Conservation (phyloP, 2,888 invertebrate genomes). For the Taenaris catops region DNA sequence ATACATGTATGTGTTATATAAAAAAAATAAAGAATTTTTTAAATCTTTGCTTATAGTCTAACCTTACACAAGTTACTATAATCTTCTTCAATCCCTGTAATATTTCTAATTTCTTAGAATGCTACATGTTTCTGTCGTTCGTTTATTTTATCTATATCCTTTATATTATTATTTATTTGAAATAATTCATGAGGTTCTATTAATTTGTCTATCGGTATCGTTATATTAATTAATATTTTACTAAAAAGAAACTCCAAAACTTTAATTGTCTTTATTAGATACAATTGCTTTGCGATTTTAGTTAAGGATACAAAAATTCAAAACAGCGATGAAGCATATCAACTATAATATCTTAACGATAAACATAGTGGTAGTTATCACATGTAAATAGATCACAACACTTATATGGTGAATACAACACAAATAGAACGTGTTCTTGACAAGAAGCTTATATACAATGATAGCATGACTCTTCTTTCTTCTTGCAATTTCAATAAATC, state of each 20-base stretch:
- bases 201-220: too few relatives aligned
- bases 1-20: too few relatives aligned
- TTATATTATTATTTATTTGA: too few relatives aligned
- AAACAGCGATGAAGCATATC: slow-evolving; percentile 22
- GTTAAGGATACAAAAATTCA: slow-evolving; percentile 24
- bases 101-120: too few relatives aligned
- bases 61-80: too few relatives aligned
- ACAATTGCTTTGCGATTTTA: slow-evolving; percentile 37
- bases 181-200: too few relatives aligned
- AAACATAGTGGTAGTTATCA: slow-evolving; percentile 54
- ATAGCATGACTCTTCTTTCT: slow-evolving; percentile 31
- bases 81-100: too few relatives aligned
- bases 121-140: too few relatives aligned
- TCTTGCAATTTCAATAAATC: slow-evolving; percentile 22
- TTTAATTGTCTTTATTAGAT: slow-evolving; percentile 59
- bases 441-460: slow-evolving; percentile 54
- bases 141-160: too few relatives aligned
- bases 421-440: slow-evolving; percentile 33
- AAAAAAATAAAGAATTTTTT: too few relatives aligned
- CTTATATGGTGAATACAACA: slow-evolving; percentile 54
- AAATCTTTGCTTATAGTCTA: too few relatives aligned
- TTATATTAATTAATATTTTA: too few relatives aligned
- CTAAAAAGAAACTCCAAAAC: slow-evolving; percentile 52
- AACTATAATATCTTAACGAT: slow-evolving; percentile 27
- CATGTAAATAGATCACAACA: slow-evolving; percentile 68